phyloP scores from a whole-genome alignment of 1,140 invertebrate genomes.

The Diorhabda elongata region DNA sequence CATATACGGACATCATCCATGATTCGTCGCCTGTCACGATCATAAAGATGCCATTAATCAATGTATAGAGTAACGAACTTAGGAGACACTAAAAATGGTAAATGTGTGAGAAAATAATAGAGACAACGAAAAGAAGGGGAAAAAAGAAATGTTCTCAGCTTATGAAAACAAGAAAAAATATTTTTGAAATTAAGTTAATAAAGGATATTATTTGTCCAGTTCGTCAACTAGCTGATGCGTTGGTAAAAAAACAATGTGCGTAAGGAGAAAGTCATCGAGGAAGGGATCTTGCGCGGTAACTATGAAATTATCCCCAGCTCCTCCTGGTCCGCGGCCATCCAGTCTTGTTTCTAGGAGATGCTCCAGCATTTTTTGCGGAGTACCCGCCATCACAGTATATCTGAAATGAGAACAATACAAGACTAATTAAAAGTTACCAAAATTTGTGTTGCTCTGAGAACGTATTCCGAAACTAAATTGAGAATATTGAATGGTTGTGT shows the following conservation, averaged over 20 bases:
- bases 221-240: slow-evolving; percentile 71
- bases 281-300: slow-evolving; percentile 60
- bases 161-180: no score
- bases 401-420: slow-evolving; percentile 47
- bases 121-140: no score
- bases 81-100: no score
- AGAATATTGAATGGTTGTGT: no score
- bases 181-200: slow-evolving; percentile 33
- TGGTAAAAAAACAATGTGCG: slow-evolving; percentile 84
- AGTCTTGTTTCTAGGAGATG: slow-evolving; percentile 79
- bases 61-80: no score
- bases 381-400: slow-evolving; percentile 86
- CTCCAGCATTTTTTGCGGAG: slow-evolving; percentile 83
- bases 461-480: no score
- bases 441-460: no score
- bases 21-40: no score
- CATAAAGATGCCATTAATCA: no score
- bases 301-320: slow-evolving; percentile 47
- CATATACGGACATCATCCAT: no score
- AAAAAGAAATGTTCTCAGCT: no score
- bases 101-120: no score
- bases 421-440: background rate
- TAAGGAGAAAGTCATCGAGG: slow-evolving; percentile 81
- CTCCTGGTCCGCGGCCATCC: slow-evolving; percentile 53
- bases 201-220: slow-evolving; percentile 75